Conservation (phyloP, 2,888 invertebrate species). For the Vanessa cardui region DNA sequence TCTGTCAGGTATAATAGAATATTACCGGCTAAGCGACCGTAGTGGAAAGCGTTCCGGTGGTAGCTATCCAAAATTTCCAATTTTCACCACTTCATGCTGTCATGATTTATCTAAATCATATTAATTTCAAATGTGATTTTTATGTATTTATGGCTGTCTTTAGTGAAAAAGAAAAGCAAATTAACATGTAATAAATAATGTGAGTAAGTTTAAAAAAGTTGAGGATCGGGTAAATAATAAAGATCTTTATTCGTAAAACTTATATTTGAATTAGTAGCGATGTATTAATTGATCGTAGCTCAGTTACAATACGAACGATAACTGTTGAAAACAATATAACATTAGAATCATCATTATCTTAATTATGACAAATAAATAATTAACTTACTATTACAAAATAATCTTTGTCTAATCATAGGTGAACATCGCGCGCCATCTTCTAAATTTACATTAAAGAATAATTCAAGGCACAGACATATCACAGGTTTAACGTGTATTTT, state of each 20-base stretch:
- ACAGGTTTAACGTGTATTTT: slow-evolving; percentile 73
- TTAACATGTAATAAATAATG: too few relatives aligned
- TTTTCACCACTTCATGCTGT: too few relatives aligned
- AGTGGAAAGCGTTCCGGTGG: too few relatives aligned
- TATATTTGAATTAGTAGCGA: slow-evolving; percentile 32
- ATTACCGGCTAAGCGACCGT: too few relatives aligned
- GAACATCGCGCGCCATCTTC: slow-evolving; percentile 62
- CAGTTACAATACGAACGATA: slow-evolving; percentile 25
- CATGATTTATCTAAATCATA: too few relatives aligned
- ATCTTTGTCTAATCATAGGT: slow-evolving; percentile 30
- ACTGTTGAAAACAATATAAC: slow-evolving; percentile 17
- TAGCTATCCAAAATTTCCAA: too few relatives aligned
- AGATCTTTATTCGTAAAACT: slow-evolving; percentile 29
- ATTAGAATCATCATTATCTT: slow-evolving; percentile 27
- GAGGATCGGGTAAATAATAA: slow-evolving; percentile 18
- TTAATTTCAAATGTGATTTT: too few relatives aligned
- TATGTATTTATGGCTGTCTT: too few relatives aligned
- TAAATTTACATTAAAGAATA: slow-evolving; percentile 58
- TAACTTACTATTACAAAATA: slow-evolving; percentile 38
- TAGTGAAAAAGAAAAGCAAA: too few relatives aligned
- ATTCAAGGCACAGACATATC: slow-evolving; percentile 80
- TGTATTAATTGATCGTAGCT: slow-evolving; percentile 21
- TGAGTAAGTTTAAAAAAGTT: too few relatives aligned
- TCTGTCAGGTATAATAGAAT: too few relatives aligned
- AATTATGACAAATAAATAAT: slow-evolving; percentile 39